Evolutionary conservation across 1,140 invertebrate genomes (phyloP).

Genomic region (Drosophila littoralis): DNA sequence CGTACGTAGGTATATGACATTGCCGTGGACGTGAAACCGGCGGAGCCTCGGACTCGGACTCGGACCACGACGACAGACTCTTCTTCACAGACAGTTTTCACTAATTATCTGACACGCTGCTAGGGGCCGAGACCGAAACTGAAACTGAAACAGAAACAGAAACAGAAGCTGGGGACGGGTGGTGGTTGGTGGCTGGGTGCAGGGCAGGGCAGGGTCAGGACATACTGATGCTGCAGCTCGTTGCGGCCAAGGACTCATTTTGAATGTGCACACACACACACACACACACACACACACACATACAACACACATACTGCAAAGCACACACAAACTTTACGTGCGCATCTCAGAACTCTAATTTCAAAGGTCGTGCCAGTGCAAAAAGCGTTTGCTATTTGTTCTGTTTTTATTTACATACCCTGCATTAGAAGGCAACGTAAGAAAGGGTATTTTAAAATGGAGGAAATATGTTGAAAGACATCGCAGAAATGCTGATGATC

Average conservation of each 20-base stretch:
- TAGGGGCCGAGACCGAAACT: slow-evolving; percentile 45
- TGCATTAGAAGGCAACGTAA: not conserved
- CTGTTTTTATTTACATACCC: slow-evolving; percentile 36
- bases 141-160: slow-evolving; percentile 13
- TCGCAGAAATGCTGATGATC: too few species aligned
- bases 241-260: slow-evolving; percentile 81
- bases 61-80: slow-evolving; percentile 44
- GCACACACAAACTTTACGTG: slow-evolving; percentile 63
- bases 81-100: slow-evolving; percentile 82
- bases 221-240: slow-evolving; percentile 54
- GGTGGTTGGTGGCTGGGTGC: slow-evolving; percentile 5
- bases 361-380: slow-evolving; percentile 69
- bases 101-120: slow-evolving; percentile 79
- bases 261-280: slow-evolving; percentile 61
- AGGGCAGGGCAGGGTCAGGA: slow-evolving; percentile 8
- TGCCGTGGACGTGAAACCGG: slow-evolving; percentile 37
- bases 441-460: not conserved
- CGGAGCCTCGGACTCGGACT: slow-evolving; percentile 57
- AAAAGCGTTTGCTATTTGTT: slow-evolving; percentile 35
- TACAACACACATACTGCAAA: slow-evolving; percentile 21
- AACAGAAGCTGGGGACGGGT: slow-evolving; percentile 20
- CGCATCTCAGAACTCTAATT: slow-evolving; percentile 81
- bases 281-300: slow-evolving; percentile 29
- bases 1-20: slow-evolving; percentile 36
- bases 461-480: not conserved